These are phyloP conservation scores for Rhopalosiphum maidis DNA, from an alignment of 1,140 invertebrate genomes.

Conservation along the genomic window DNA sequence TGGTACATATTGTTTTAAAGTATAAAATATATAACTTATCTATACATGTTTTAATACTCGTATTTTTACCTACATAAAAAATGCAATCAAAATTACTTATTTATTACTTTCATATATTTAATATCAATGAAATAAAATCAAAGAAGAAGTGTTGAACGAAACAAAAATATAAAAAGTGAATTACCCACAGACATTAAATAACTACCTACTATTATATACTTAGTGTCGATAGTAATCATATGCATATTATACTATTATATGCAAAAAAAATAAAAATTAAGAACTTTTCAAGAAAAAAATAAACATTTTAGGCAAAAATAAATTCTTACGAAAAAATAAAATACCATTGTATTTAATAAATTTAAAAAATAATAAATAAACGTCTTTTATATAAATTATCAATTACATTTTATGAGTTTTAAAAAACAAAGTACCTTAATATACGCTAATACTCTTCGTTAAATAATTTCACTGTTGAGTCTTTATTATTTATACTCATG, in stretches of 20 bases:
- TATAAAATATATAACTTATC: not conserved
- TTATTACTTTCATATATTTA: not conserved
- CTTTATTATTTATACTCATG: not conserved
- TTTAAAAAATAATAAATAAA: not conserved
- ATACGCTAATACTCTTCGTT: not conserved
- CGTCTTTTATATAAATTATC: not conserved
- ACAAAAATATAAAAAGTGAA: not conserved
- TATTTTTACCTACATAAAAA: not conserved
- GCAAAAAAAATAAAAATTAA: not conserved
- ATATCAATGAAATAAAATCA: not conserved
- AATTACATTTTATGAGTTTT: not conserved
- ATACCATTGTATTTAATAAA: not conserved
- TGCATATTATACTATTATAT: not conserved
- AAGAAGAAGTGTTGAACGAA: not conserved
- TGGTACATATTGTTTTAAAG: not conserved
- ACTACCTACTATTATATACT: not conserved
- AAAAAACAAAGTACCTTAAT: not conserved
- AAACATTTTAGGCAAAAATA: not conserved
- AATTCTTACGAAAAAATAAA: not conserved
- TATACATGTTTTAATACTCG: not conserved
- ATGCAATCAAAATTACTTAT: not conserved
- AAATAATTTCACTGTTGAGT: not conserved
- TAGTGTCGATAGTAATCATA: not conserved
- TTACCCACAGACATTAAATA: not conserved
- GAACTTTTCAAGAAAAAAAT: not conserved